Conservation (phyloP, 2,888 invertebrate species). For the Clivina fossor region DNA sequence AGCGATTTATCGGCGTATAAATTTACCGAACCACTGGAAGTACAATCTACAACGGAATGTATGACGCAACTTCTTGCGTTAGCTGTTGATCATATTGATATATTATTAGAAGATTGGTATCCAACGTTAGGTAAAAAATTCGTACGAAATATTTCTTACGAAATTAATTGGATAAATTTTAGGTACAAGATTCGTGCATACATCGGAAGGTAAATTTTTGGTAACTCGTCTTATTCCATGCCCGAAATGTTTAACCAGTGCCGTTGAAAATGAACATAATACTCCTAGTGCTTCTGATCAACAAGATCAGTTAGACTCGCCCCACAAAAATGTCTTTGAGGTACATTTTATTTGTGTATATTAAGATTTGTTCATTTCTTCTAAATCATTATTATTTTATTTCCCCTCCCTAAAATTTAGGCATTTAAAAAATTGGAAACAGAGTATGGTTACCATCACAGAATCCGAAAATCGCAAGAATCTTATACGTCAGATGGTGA, state of each 20-base stretch:
- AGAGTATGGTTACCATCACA: constrained; percentile 41
- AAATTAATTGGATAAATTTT: too few species aligned
- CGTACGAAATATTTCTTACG: constrained; percentile 40
- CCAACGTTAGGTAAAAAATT: constrained; percentile 75
- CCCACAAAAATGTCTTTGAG: constrained; percentile 39
- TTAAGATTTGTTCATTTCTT: not conserved
- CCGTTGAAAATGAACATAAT: constrained; percentile 48
- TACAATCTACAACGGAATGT: constrained; percentile 79
- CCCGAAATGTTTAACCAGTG: constrained; percentile 74
- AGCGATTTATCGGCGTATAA: constrained; percentile 43
- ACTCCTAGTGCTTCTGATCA: constrained; percentile 43
- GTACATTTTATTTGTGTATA: constrained; percentile 33
- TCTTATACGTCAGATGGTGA: constrained; percentile 82
- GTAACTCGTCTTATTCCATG: constrained; percentile 94
- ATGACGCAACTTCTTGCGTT: constrained; percentile 82
- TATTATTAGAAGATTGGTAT: constrained; percentile 97
- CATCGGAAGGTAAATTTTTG: constrained; percentile 92
- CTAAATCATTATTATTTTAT: not conserved
- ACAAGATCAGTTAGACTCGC: constrained; percentile 32
- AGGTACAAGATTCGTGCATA: constrained; percentile 96
- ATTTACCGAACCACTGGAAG: constrained; percentile 56
- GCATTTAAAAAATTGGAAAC: constrained; percentile 50
- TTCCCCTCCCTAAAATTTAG: constrained; percentile 40
- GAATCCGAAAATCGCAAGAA: constrained; percentile 64
- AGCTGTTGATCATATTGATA: constrained; percentile 93